A percentile compares a stretch with the other conserved stretches of the same genome.
These are phyloP conservation scores for Chaitophorus viminalis DNA, from an alignment of 2,888 invertebrate genomes.

Conservation along the genomic window DNA sequence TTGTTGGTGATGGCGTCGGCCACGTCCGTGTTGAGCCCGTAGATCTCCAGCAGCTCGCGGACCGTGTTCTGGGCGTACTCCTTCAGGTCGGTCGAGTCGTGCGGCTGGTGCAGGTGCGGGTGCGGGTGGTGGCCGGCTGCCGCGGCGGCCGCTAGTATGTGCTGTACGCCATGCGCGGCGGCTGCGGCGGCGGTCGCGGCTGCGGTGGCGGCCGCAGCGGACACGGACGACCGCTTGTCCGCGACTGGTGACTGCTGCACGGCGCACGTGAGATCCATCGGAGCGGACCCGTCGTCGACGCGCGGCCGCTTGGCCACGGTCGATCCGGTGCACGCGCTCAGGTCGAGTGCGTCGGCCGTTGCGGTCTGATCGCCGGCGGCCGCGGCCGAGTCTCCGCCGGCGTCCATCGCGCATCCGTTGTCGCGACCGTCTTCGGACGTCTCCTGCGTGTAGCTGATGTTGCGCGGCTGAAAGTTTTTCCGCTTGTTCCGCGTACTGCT, in stretches of 20 bases:
- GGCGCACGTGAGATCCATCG: slow-evolving; percentile 71
- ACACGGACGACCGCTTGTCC: slow-evolving; percentile 62
- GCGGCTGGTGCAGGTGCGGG: slow-evolving; percentile 51
- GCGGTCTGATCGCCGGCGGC: slow-evolving; percentile 66
- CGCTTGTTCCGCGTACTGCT: slow-evolving; percentile 78
- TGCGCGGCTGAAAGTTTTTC: slow-evolving; percentile 82
- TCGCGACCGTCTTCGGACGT: slow-evolving; percentile 64
- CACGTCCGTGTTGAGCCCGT: slow-evolving; percentile 77
- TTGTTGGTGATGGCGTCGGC: slow-evolving; percentile 77
- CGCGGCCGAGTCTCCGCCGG: slow-evolving; percentile 63
- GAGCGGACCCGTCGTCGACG: slow-evolving; percentile 68
- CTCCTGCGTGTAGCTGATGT: slow-evolving; percentile 69
- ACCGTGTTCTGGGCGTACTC: slow-evolving; percentile 84
- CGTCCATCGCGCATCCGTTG: slow-evolving; percentile 61
- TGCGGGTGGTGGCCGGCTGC: slow-evolving; percentile 26
- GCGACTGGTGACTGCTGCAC: slow-evolving; percentile 65
- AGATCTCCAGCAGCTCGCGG: slow-evolving; percentile 81
- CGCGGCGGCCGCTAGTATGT: slow-evolving; percentile 9
- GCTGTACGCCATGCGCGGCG: slow-evolving; percentile 34
- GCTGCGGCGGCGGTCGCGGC: slow-evolving; percentile 15
- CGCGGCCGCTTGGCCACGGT: slow-evolving; percentile 70
- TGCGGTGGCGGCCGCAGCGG: not conserved
- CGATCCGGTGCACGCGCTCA: slow-evolving; percentile 70
- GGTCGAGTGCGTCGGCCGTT: slow-evolving; percentile 65
- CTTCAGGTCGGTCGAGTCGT: slow-evolving; percentile 71